These are phyloP conservation scores for Heliconius melpomene DNA, from an alignment of 1,140 invertebrate genomes.

Conservation along the genomic window DNA sequence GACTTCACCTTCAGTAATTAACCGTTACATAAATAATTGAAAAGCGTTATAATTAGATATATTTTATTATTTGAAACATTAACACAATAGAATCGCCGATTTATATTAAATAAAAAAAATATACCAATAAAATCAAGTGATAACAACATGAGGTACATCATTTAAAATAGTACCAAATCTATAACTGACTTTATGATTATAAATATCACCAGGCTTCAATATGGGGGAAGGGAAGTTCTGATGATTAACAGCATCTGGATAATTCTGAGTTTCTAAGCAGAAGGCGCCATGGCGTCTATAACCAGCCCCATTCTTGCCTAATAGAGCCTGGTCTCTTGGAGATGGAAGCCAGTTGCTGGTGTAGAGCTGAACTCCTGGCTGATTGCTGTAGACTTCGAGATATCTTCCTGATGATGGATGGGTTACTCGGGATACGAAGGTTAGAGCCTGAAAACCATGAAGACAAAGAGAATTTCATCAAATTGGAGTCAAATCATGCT, in stretches of 20 bases:
- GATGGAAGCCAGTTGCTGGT: conserved; percentile 89
- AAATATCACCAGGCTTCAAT: conserved; percentile 87
- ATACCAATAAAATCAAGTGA: not conserved
- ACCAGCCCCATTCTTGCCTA: conserved; percentile 85
- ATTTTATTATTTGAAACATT: too few relatives aligned
- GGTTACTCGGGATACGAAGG: conserved; percentile 79
- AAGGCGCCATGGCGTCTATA: conserved; percentile 92
- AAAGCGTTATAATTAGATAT: too few relatives aligned
- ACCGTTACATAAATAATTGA: too few relatives aligned
- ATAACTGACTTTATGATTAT: conserved; percentile 83
- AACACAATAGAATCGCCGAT: not conserved
- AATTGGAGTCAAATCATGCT: not conserved
- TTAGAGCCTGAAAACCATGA: conserved; percentile 52
- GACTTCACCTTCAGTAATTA: too few relatives aligned
- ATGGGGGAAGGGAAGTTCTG: conserved; percentile 88
- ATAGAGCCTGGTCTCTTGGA: conserved; percentile 72
- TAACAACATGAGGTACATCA: conserved; percentile 45
- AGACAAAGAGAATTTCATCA: not conserved
- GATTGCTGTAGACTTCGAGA: conserved; percentile 90
- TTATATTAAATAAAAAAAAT: not conserved
- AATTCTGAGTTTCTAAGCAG: conserved; percentile 96
- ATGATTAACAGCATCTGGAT: conserved; percentile 94
- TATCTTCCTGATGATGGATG: conserved; percentile 87
- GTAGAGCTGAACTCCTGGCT: conserved; percentile 96
- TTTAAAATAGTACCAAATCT: conserved; percentile 74